Percentiles rank a stretch among this genome's conserved stretches.
These are phyloP conservation scores for Proales similis DNA, from an alignment of 1,140 invertebrate genomes.

Conservation along the genomic window DNA sequence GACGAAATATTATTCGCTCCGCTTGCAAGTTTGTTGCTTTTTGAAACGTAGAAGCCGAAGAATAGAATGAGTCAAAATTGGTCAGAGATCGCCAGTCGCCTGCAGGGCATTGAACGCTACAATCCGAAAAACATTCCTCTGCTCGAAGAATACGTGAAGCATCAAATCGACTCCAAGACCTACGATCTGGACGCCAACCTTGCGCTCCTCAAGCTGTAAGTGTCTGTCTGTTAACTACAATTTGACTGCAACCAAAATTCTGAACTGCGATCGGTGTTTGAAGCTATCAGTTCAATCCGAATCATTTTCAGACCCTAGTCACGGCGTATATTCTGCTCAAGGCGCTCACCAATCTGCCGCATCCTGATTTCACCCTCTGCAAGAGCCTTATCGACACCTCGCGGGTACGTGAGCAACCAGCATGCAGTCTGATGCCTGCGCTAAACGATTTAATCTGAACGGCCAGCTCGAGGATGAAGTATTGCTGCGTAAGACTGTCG, in stretches of 20 bases:
- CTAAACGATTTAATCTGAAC: too few relatives aligned
- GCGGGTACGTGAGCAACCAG: constrained; percentile 59
- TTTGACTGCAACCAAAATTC: not conserved
- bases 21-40: too few relatives aligned
- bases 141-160: constrained; percentile 81
- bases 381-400: constrained; percentile 81
- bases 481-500: constrained; percentile 74
- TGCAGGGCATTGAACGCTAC: constrained; percentile 56
- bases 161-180: constrained; percentile 81
- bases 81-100: constrained; percentile 1
- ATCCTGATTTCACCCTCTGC: constrained; percentile 91
- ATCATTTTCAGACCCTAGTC: constrained; percentile 69
- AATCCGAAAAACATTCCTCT: constrained; percentile 84
- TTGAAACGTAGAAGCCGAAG: too few relatives aligned
- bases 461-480: constrained; percentile 67
- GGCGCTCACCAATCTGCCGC: constrained; percentile 86
- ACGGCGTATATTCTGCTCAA: constrained; percentile 80
- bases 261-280: constrained; percentile 33
- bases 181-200: constrained; percentile 94
- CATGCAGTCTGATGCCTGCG: too few relatives aligned
- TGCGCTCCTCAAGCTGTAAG: constrained; percentile 64
- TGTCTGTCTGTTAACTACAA: constrained; percentile 35
- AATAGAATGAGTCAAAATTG: constrained; percentile 14
- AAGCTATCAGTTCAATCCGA: constrained; percentile 84
- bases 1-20: too few relatives aligned